phyloP scores from a whole-genome alignment of 2,113 vertebrate genomes.

The Hipposideros armiger region DNA sequence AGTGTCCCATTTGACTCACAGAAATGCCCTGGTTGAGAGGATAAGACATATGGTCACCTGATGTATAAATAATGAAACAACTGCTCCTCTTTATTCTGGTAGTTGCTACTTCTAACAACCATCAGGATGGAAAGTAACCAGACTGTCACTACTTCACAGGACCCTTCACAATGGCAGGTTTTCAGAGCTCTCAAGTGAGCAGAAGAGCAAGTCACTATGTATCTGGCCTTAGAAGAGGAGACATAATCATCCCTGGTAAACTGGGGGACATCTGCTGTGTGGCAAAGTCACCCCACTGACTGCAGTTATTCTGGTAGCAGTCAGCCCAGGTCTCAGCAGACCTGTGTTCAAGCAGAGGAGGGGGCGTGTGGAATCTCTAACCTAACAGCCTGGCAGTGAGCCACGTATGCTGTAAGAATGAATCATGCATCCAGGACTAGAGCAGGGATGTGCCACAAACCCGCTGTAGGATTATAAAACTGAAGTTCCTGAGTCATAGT shows the following conservation, averaged over 20 bases:
- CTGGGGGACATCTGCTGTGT: not conserved
- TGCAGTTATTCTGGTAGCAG: not conserved
- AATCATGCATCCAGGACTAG: not conserved
- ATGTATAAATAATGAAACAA: not conserved
- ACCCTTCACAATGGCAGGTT: not conserved
- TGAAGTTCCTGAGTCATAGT: not conserved
- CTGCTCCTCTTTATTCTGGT: not conserved
- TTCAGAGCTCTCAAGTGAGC: slow-evolving; percentile 1
- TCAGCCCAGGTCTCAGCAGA: not conserved
- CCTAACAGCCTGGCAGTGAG: not conserved
- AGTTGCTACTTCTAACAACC: not conserved
- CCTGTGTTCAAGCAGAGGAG: not conserved
- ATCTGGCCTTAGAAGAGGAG: not conserved
- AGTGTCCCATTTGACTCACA: not conserved
- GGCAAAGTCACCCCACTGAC: not conserved
- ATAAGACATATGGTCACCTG: not conserved
- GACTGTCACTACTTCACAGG: not conserved
- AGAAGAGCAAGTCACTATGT: not conserved
- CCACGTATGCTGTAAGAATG: not conserved
- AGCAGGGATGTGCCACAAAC: not conserved
- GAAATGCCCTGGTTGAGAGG: not conserved
- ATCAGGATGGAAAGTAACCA: not conserved
- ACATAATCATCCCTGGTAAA: not conserved
- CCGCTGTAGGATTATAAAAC: not conserved
- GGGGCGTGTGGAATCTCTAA: not conserved